These are phyloP conservation scores for Macrobrachium nipponense DNA, from an alignment of 1,140 invertebrate species.

Conservation along the genomic window DNA sequence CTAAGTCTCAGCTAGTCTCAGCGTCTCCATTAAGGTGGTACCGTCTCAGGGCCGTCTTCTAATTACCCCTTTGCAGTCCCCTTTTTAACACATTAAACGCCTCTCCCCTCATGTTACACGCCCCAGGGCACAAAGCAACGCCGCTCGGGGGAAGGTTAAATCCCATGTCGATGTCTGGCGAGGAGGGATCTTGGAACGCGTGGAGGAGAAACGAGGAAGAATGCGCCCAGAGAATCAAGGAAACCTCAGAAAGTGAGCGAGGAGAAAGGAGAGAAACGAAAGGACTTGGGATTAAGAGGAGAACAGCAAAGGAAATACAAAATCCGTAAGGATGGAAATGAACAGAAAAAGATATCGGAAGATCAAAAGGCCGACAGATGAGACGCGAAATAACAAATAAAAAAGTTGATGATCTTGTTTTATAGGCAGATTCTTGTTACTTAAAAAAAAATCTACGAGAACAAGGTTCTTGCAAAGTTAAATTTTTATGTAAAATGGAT, in stretches of 20 bases:
- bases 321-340: not conserved
- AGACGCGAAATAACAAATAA: not conserved
- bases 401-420: not conserved
- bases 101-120: constrained; percentile 52
- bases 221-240: too few relatives aligned
- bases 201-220: not conserved
- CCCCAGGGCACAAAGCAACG: constrained; percentile 54
- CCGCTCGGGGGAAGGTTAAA: too few relatives aligned
- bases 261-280: not conserved
- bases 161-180: too few relatives aligned
- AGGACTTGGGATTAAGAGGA: not conserved
- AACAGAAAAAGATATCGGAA: not conserved
- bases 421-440: not conserved
- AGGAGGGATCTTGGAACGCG: too few relatives aligned
- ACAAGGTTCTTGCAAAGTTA: too few relatives aligned
- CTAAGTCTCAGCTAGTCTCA: too few relatives aligned
- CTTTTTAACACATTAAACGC: constrained; percentile 62
- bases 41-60: constrained; percentile 36
- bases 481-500: too few relatives aligned
- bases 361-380: not conserved
- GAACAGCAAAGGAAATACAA: too few relatives aligned
- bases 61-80: constrained; percentile 57
- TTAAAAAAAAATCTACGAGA: too few relatives aligned
- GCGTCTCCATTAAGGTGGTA: constrained; percentile 30
- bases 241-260: not conserved